A percentile compares a stretch with the other conserved stretches of the same genome.
Conservation (phyloP, 2,888 invertebrate species). For the Chymomyza amoena region DNA sequence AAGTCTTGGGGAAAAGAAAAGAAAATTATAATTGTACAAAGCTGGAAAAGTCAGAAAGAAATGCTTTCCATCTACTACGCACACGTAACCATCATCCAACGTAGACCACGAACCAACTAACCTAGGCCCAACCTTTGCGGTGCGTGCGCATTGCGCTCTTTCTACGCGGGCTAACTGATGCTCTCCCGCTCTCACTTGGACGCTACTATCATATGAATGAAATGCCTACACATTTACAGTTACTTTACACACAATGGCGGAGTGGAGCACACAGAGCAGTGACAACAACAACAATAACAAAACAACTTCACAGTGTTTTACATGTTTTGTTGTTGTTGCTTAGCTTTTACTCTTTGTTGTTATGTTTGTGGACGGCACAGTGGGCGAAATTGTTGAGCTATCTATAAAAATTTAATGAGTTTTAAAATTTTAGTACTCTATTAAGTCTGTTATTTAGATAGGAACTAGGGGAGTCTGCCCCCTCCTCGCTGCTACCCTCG, state of each 20-base stretch:
- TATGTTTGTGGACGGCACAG: background rate
- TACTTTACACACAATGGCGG: slow-evolving; percentile 43
- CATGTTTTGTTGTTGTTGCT: slow-evolving; percentile 44
- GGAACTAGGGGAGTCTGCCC: too few relatives aligned
- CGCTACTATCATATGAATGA: slow-evolving; percentile 54
- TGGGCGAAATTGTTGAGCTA: too few relatives aligned
- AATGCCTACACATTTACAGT: slow-evolving; percentile 72
- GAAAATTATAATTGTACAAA: slow-evolving; percentile 54
- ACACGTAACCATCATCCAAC: slow-evolving; percentile 49
- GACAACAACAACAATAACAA: slow-evolving; percentile 37
- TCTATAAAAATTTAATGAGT: too few relatives aligned
- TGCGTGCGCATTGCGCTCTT: slow-evolving; percentile 54
- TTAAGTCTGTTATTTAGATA: too few relatives aligned
- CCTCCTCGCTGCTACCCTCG: too few relatives aligned
- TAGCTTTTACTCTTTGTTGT: slow-evolving; percentile 6
- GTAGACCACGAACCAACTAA: slow-evolving; percentile 11
- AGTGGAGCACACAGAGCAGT: slow-evolving; percentile 6
- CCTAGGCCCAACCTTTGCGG: slow-evolving; percentile 31
- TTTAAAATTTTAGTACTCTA: too few relatives aligned
- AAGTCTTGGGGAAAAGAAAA: slow-evolving; percentile 14
- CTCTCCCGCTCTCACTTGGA: slow-evolving; percentile 10
- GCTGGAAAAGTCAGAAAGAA: background rate
- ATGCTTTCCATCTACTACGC: slow-evolving; percentile 35
- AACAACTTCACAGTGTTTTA: slow-evolving; percentile 38
- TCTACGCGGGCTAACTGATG: slow-evolving; percentile 29